These are phyloP conservation scores for Corydoras maculifer DNA, from an alignment of 2,113 vertebrate genomes.

Conservation along the genomic window DNA sequence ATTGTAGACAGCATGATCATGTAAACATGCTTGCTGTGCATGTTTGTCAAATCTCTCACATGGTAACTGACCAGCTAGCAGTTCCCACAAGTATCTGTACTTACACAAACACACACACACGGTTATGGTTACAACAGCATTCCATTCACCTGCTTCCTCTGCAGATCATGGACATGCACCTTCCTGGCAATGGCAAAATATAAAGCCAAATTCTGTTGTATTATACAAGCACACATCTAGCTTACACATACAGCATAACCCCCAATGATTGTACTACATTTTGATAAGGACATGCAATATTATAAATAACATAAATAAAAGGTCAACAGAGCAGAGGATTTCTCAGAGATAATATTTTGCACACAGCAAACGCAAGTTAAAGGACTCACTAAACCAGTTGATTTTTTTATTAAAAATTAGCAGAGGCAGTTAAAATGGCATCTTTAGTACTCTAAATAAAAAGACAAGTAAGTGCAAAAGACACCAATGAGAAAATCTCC, in stretches of 20 bases:
- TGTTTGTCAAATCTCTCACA: too few species aligned
- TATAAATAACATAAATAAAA: not conserved
- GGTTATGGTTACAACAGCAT: conserved; percentile 5
- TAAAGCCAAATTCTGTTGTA: conserved; percentile 9
- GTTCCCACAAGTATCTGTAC: not conserved
- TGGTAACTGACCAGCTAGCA: too few species aligned
- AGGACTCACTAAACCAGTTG: not conserved
- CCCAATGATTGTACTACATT: not conserved
- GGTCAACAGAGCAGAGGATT: too few species aligned
- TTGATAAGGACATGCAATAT: not conserved
- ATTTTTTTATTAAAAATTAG: too few species aligned
- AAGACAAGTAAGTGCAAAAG: conserved; percentile 34
- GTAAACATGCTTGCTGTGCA: too few species aligned
- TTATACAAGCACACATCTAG: not conserved
- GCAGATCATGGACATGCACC: conserved; percentile 45
- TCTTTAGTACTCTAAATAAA: conserved; percentile 18
- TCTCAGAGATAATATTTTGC: too few species aligned
- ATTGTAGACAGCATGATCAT: too few species aligned
- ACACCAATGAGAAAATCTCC: conserved; percentile 62
- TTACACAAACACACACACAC: conserved; percentile 20
- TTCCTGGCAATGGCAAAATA: conserved; percentile 41
- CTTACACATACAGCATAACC: not conserved
- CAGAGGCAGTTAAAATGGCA: not conserved
- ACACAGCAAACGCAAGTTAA: not conserved
- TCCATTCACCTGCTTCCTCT: conserved; percentile 53